These are phyloP conservation scores for Ovis aries DNA, from an alignment of 2,113 vertebrate species.

Conservation along the genomic window ARS-UI_Ramb_v3.0 NC_056061.1:9288501-9289000, in stretches of 20 bases:
- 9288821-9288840: background rate
- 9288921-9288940: background rate
- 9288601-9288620: background rate
- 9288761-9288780: background rate
- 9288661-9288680: background rate
- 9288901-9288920: background rate
- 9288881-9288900: background rate
- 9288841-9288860: constrained; percentile 18
- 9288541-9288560: background rate
- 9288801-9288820: background rate
- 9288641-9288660: constrained; percentile 4
- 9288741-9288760: background rate
- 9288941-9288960: constrained; percentile 23
- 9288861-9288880: background rate
- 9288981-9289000: background rate
- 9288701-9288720: background rate
- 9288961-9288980: background rate
- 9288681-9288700: background rate
- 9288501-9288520: background rate
- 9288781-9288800: background rate
- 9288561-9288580: background rate
- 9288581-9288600: background rate
- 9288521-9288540: background rate
- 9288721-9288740: background rate
- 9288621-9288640: background rate